Evolutionary conservation across 2,113 vertebrate genomes (phyloP).

Genomic region (Dryoscopus gambensis): DNA sequence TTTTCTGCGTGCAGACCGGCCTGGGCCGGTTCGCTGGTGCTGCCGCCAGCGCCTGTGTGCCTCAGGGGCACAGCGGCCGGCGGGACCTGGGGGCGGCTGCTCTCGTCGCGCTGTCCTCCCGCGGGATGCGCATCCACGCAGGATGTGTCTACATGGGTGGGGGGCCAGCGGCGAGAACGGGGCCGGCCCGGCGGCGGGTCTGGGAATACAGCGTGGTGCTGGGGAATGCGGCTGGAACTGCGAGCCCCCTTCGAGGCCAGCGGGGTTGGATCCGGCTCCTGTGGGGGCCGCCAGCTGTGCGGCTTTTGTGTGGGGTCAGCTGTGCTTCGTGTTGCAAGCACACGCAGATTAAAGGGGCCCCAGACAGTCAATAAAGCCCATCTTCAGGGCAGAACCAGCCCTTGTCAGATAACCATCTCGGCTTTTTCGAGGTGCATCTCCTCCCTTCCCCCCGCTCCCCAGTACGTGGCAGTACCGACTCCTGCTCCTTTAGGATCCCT

Average conservation of each 20-base stretch:
- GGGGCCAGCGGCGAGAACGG: not conserved
- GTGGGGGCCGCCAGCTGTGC: not conserved
- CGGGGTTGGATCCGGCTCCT: not conserved
- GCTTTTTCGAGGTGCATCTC: not conserved
- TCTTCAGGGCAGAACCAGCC: not conserved
- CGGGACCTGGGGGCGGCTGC: not conserved
- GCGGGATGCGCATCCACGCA: not conserved
- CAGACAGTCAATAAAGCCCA: not conserved
- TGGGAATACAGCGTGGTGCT: rapidly evolving
- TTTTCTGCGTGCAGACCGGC: not conserved
- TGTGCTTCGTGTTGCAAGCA: not conserved
- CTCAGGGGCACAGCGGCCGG: not conserved
- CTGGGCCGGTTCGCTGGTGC: not conserved
- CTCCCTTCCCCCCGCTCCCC: not conserved
- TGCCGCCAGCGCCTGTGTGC: not conserved
- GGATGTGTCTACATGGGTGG: not conserved
- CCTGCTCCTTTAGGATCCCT: not conserved
- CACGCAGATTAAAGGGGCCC: not conserved
- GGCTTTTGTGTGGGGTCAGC: conserved; percentile 1
- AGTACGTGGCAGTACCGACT: not conserved
- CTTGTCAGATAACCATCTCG: not conserved
- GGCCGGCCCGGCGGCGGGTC: not conserved
- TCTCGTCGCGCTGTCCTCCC: not conserved
- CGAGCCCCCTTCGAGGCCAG: not conserved
- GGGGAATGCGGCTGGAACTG: not conserved